Evolutionary conservation across 2,113 vertebrate genomes (phyloP).

Genomic region (Machaerirhynchus nigripectus): DNA sequence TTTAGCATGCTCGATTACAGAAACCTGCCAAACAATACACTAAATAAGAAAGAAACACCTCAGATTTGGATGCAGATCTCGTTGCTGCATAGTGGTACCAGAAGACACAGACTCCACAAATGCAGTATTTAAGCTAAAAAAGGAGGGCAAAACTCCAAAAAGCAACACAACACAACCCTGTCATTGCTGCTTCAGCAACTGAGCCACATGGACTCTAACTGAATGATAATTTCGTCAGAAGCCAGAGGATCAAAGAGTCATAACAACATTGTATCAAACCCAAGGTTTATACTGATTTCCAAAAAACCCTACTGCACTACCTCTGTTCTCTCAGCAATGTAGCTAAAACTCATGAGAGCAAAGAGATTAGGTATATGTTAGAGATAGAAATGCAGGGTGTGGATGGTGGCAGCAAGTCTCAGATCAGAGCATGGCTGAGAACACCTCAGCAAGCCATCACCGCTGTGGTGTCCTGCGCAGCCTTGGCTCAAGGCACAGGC

Average conservation of each 20-base stretch:
- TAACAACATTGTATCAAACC: not conserved
- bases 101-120: not conserved
- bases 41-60: not conserved
- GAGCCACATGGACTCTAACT: not conserved
- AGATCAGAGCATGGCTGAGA: not conserved
- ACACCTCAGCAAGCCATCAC: not conserved
- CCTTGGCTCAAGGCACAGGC: not conserved
- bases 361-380: not conserved
- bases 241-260: not conserved
- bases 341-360: not conserved
- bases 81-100: not conserved
- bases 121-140: not conserved
- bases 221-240: not conserved
- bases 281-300: not conserved
- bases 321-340: not conserved
- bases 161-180: not conserved
- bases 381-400: not conserved
- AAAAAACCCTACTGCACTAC: too few species aligned
- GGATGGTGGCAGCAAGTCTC: fast-evolving
- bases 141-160: not conserved
- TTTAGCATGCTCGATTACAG: not conserved
- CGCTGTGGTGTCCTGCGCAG: fast-evolving
- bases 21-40: not conserved
- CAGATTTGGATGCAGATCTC: not conserved
- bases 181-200: not conserved